These are phyloP conservation scores for Tenrec ecaudatus DNA, from an alignment of 2,113 vertebrate genomes.

Conservation along the genomic window DNA sequence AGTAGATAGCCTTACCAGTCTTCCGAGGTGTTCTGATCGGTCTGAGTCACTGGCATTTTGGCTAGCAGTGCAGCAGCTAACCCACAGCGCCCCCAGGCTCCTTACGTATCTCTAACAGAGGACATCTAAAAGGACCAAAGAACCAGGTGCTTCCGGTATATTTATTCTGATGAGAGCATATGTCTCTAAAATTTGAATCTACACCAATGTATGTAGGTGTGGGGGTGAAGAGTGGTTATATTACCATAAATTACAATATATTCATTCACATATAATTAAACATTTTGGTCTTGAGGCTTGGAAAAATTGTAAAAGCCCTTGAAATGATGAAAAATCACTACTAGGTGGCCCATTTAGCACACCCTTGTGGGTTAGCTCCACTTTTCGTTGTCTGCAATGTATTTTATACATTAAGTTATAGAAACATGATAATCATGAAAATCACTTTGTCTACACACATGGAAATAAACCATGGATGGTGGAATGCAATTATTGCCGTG, in stretches of 20 bases:
- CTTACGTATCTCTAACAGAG: background rate
- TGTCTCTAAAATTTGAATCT: background rate
- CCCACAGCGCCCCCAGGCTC: no score
- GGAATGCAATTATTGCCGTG: no score
- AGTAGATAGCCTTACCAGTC: no score
- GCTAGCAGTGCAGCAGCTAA: no score
- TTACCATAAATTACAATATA: background rate
- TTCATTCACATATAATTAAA: no score
- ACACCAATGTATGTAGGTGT: background rate
- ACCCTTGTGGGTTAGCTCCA: background rate
- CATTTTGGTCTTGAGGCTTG: background rate
- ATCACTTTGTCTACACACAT: background rate
- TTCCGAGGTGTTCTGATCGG: no score
- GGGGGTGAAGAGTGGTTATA: background rate
- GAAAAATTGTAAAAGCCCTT: conserved; percentile 18
- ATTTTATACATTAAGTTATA: background rate
- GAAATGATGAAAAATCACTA: background rate
- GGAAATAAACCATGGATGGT: background rate
- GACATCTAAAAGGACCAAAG: background rate
- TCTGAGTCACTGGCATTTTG: no score
- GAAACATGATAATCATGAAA: background rate
- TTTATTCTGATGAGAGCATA: conserved; percentile 1
- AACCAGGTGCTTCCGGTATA: background rate
- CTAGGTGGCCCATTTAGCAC: background rate
- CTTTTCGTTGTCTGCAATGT: background rate